Base-by-base conservation (phyloP, 2,113 vertebrate genomes). In the Lophura nycthemera region DNA sequence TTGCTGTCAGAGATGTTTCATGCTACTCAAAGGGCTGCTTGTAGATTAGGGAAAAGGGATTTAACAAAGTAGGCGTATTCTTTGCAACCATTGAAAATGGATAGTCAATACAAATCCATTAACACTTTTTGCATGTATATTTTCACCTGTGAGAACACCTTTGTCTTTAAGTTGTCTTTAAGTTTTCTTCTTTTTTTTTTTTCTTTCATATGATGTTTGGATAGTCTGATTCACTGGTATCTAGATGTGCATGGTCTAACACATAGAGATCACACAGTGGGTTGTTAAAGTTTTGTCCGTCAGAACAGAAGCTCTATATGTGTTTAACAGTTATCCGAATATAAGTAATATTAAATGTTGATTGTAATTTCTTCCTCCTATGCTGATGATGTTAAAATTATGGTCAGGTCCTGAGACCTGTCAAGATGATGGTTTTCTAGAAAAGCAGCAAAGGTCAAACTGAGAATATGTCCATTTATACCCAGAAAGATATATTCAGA, bases 141-240 rank as follows among this genome's bases (percentile, higher is more conserved):
- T 79, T 67, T 38, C 14, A 34, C 25, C 21, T 78, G 34, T 10
- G 5, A 45, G 48, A 50, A 74, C 5, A 47, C 2, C 3, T 54
- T 20, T 0, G 0, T 54, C 57, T 57, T 52, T 54, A 13, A 29
- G 11, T 20, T 0, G 0, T 54, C 57, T 57, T 52, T 54, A 13
- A 29, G 11, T 30, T 63, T 32, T 52, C 12, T 15, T 40, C 38
- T 38, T 38, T 38, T 38, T 56, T 8, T 36, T 40, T 8, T 36
- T 19, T 4, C 21, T 64, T 52, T 84, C n/a, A 18, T 19, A 25
- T 5, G 5, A 19, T 42, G 10, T 10, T 50, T 71, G 21, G 38
- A 29, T 54, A 54, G 12, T 52, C 20, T 24, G 29, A 42, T 77
- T 74, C 16, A 42, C 9, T 8, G 5, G 7, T 92, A 60, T 32